Base-by-base conservation (phyloP, 2,113 vertebrate genomes). In the Sinocyclocheilus anshuiensis region DNA sequence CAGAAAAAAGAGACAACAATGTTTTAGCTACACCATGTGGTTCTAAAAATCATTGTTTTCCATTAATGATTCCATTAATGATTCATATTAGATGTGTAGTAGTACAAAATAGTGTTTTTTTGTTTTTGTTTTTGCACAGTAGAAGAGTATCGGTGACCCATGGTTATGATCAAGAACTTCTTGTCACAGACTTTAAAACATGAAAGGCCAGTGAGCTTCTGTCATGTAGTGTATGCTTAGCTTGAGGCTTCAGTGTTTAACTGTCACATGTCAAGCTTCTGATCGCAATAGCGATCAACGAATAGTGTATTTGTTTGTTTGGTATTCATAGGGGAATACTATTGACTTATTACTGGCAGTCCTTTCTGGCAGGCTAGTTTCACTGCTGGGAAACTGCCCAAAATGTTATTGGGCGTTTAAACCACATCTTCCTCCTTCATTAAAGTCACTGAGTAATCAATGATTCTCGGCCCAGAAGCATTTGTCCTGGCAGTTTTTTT, bases 401-500 rank as follows among this genome's bases (percentile, higher is more conserved):
- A 63, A 69, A 69, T 80, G 81, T 80, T 80, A 80, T 71, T 53
- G 83, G 67, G 77, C 67, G 69, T 81, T 80, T 81, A 50, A 42
- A 86, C 88, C 86, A 77, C 82, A 65, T 59, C 77, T 48, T 85
- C 83, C 72, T 87, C 48, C 61, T 81, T 71, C 85, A 77, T 77
- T 78, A 84, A 71, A 86, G 59, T 75, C 79, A 81, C 86, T 39
- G 78, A 88, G 69, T 42, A 85, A 85, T 87, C 76, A 75, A 87
- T 81, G 50, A 65, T 6, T 78, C 48, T 81, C 79, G 59, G 74
- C 83, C 42, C 55, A 6, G 79, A 29, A 72, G 48, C 29, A 57
- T 33, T 67, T 29, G 48, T 61, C 61, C 53, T 83, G 74, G 29
- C 67, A 50, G 3, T 42, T 39, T 72, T 69, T 39, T n/a, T 86